Evolutionary conservation across 2,888 invertebrate genomes (phyloP).

Genomic region (Sclerodermus sp.): DNA sequence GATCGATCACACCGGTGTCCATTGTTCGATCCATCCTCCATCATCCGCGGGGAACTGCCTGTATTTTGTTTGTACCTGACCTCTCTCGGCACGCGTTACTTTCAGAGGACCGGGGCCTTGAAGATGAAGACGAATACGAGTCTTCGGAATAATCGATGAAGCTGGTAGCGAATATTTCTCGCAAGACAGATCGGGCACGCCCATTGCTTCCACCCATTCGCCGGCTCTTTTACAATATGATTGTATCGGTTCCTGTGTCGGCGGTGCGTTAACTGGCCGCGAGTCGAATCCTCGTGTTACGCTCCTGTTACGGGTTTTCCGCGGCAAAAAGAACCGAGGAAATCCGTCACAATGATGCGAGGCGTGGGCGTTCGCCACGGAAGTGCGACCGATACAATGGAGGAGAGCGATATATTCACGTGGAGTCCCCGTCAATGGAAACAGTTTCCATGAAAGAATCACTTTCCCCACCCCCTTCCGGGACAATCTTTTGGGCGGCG

Average conservation of each 20-base stretch:
- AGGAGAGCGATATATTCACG: slow-evolving; percentile 4
- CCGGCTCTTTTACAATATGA: slow-evolving; percentile 33
- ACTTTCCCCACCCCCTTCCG: not conserved
- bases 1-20: too few relatives aligned
- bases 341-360: slow-evolving; percentile 39
- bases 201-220: slow-evolving; percentile 23
- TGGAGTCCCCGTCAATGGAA: slow-evolving; percentile 7
- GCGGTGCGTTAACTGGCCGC: slow-evolving; percentile 23
- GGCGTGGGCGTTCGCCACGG: slow-evolving; percentile 34
- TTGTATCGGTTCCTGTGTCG: slow-evolving; percentile 39
- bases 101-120: too few relatives aligned
- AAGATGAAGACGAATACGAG: too few relatives aligned
- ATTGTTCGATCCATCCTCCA: too few relatives aligned
- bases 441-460: slow-evolving; percentile 15
- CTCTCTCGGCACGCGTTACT: too few relatives aligned
- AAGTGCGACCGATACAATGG: slow-evolving; percentile 30
- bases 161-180: not conserved
- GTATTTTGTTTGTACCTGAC: too few relatives aligned
- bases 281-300: slow-evolving; percentile 16
- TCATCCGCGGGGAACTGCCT: too few relatives aligned
- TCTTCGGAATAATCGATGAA: too few relatives aligned
- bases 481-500: too few relatives aligned
- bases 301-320: slow-evolving; percentile 15
- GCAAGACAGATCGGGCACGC: slow-evolving; percentile 24
- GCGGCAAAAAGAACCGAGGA: slow-evolving; percentile 25